Base-by-base conservation (phyloP, 2,113 vertebrate genomes). In the Noctilio leporinus region DNA sequence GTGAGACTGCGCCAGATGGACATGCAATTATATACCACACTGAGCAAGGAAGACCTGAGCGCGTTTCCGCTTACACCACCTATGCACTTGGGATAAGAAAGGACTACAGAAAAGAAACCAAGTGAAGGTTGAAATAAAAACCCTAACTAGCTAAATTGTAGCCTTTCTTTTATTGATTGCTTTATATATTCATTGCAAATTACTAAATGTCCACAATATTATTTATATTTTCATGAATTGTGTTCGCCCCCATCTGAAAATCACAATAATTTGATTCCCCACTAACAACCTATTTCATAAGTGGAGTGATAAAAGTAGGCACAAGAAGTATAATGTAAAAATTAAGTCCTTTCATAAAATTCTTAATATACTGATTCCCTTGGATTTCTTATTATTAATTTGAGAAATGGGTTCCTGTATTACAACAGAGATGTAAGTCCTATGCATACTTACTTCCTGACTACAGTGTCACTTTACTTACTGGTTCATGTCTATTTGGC, bases 1-100 rank as follows among this genome's bases (percentile, higher is more conserved):
- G n/a, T 43, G 35, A 47, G 47, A 26, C 17, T 15, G 35, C 89
- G 93, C 80, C 95, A 96, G 89, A 93, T 76, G 93, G 92, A 76
- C 89, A 45, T 9, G 30, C 49, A 49, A 43, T 57, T 80, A 70
- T 51, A 28, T 24, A 53, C 53, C 12, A 62, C 20, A 12, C 11
- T 89, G 64, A 83, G n/a, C 40, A 73, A 59, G 51, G 53, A 88
- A 59, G n/a, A 40, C 0, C 15, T 67, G 64, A n/a, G 17, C 45
- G 43, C 70, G 30, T 1, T 43, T 38, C 30, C 43, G 40, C 28
- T 76, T 22, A 65, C 0, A 80, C 14, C 7, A 22, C 49, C 22
- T 26, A 22, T 17, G 28, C 17, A 0, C 14, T 59, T 40, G 10
- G n/a, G 57, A 51, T 30, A 45, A 72, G 4, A 93, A 84, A 87